Percentiles rank a stretch among this genome's conserved stretches.
phyloP scores from a whole-genome alignment of 2,888 invertebrate genomes.

The Lobophora halterata region DNA sequence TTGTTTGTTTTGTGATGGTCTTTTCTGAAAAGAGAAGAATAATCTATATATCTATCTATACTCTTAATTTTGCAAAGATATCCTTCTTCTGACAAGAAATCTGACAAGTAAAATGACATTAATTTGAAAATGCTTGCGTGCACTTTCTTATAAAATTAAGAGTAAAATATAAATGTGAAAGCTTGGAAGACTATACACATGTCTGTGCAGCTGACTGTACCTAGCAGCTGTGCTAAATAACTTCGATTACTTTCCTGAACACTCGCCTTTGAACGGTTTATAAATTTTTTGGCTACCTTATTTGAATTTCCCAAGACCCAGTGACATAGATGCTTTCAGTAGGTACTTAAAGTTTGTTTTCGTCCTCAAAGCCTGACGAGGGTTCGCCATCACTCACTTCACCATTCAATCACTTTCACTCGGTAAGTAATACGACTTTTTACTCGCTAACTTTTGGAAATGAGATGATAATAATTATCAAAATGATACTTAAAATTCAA shows the following conservation, averaged over 20 bases:
- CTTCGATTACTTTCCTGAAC: neutral
- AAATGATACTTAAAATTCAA: too few species aligned
- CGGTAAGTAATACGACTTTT: slow-evolving; percentile 20
- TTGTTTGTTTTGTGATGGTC: too few species aligned
- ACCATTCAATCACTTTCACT: slow-evolving; percentile 56
- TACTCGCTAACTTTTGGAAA: slow-evolving; percentile 5
- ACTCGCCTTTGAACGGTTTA: too few species aligned
- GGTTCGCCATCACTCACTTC: slow-evolving; percentile 36
- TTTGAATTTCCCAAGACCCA: slow-evolving; percentile 6
- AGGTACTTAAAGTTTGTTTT: slow-evolving; percentile 15
- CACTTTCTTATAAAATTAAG: too few species aligned
- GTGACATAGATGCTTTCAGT: slow-evolving; percentile 5
- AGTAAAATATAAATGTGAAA: too few species aligned
- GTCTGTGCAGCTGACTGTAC: too few species aligned
- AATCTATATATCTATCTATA: neutral
- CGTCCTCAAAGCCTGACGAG: slow-evolving; percentile 12
- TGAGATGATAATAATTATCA: too few species aligned
- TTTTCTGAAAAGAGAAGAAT: neutral
- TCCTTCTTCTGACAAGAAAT: too few species aligned
- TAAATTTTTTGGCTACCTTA: neutral
- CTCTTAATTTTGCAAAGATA: too few species aligned
- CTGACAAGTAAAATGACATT: too few species aligned
- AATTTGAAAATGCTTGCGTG: too few species aligned
- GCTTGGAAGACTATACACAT: too few species aligned
- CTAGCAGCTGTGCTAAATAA: neutral